Conservation (phyloP, 2,797 vertebrate genomes). For the Protonibea diacanthus region DNA sequence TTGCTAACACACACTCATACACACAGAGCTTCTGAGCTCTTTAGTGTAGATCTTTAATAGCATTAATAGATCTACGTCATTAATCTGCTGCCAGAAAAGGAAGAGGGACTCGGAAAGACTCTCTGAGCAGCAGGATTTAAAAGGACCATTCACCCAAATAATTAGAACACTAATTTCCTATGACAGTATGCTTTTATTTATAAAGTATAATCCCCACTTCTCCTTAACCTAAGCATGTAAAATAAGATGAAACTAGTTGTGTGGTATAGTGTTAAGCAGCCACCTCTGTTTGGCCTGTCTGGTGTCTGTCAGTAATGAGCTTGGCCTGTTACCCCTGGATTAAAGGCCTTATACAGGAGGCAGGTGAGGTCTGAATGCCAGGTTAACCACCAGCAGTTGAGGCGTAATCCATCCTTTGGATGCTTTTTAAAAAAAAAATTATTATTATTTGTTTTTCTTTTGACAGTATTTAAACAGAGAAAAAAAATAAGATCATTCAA, state of each 20-base stretch:
- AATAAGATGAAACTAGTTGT: slow-evolving; percentile 15
- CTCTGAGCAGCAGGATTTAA: slow-evolving; percentile 53
- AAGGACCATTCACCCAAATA: slow-evolving; percentile 54
- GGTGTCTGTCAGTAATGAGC: slow-evolving; percentile 56
- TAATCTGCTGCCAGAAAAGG: slow-evolving; percentile 76
- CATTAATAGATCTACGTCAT: slow-evolving; percentile 78
- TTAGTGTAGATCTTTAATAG: slow-evolving; percentile 60
- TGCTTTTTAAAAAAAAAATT: neutral
- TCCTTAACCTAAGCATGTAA: neutral
- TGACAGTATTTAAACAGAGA: neutral
- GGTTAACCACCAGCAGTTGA: slow-evolving; percentile 39
- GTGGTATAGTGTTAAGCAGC: neutral
- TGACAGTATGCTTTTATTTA: slow-evolving; percentile 47
- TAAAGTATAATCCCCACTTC: slow-evolving; percentile 23
- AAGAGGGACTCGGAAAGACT: slow-evolving; percentile 62
- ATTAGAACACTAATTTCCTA: slow-evolving; percentile 47
- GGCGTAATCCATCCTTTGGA: neutral
- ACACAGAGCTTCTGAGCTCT: slow-evolving; percentile 34
- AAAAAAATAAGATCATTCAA: neutral
- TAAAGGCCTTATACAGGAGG: slow-evolving; percentile 44
- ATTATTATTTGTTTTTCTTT: neutral
- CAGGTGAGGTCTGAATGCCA: slow-evolving; percentile 37
- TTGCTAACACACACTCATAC: slow-evolving; percentile 18
- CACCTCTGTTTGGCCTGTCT: slow-evolving; percentile 40
- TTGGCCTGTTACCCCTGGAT: slow-evolving; percentile 63